Evolutionary conservation across 2,113 vertebrate species (phyloP), one percentile per base, ranked within the genome.

Genomic region (Gallinago undulata): DNA sequence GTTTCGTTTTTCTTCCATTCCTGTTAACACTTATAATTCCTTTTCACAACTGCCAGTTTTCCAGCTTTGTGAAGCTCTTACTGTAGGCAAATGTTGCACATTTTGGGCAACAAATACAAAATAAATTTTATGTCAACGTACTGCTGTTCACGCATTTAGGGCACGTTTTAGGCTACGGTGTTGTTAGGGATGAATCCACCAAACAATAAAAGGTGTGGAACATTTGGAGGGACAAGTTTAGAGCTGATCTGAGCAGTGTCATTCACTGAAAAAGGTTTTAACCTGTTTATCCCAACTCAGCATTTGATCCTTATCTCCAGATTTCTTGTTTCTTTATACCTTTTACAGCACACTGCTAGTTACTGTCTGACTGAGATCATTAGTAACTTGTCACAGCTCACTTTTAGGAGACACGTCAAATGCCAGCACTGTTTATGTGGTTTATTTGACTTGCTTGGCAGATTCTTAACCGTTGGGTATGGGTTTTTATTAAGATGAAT

Each of bases 1-100:
- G 57, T 86, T 82, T 67, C 37, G 16, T 48, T 89, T 91, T 96
- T 89, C 37, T 76, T 89, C 82, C 51, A 19, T 85, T 76, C 63
- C 76, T 91, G 84, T 94, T 96, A 95, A 83, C 92, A 66, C 77
- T 77, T 91, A 39, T 43, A 84, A 79, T 93, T 84, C 77, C 53
- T 94, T 94, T 96, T 94, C 89, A 83, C 87, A 96, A 50, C 79
- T 97, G 82, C 59, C 70, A 55, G n/a, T 82, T 92, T 89, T 87
- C 35, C 70, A 80, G 66, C 78, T 93, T 94, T 79, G 62, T 96
- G 84, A 90, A 80, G 76, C 45, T 70, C 67, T 93, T 87, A 76
- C 75, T 95, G 56, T 85, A 89, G 93, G 84, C 76, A 95, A 66
- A 90, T 62, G n/a, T 91, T 88, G 68, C 81, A 87, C 4, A 0